Evolutionary conservation across 2,113 vertebrate genomes (phyloP).

Genomic region (Pseudolaguvia tuberculata): DNA sequence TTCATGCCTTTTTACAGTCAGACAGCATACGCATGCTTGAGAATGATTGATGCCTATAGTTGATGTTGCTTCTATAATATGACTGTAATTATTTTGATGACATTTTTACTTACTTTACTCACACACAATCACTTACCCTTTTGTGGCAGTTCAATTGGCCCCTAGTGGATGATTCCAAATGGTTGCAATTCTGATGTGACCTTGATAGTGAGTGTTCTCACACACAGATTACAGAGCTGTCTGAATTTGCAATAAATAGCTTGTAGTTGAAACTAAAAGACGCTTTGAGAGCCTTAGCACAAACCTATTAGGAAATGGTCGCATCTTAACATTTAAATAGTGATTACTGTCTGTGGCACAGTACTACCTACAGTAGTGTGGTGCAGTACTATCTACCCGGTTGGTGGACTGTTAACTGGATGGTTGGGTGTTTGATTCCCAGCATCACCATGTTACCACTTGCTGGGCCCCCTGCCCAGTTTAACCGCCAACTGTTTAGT

Average conservation of each 20-base stretch:
- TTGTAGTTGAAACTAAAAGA: conserved; percentile 49
- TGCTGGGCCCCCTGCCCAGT: too few relatives aligned
- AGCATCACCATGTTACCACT: background rate
- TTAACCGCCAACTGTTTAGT: background rate
- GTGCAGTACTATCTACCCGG: too few relatives aligned
- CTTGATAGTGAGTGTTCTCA: conserved; percentile 50
- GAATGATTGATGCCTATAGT: background rate
- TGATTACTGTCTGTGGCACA: conserved; percentile 54
- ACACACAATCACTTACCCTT: conserved; percentile 1
- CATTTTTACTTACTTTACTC: background rate
- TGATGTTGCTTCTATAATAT: conserved; percentile 4
- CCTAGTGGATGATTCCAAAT: conserved; percentile 38
- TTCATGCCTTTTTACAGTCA: background rate
- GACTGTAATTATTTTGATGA: conserved; percentile 30
- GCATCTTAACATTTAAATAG: conserved; percentile 50
- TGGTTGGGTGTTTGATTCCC: too few relatives aligned
- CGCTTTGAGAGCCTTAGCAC: conserved; percentile 13
- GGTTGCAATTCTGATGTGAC: conserved; percentile 51
- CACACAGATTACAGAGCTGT: conserved; percentile 58
- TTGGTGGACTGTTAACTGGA: background rate
- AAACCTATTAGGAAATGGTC: conserved; percentile 41
- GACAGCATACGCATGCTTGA: background rate
- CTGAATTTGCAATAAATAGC: conserved; percentile 63
- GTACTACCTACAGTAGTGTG: conserved; percentile 44
- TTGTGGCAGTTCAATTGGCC: conserved; percentile 41